Base-by-base conservation (phyloP, 2,113 vertebrate genomes). In the Calyptommatus sinebrachiatus region DNA sequence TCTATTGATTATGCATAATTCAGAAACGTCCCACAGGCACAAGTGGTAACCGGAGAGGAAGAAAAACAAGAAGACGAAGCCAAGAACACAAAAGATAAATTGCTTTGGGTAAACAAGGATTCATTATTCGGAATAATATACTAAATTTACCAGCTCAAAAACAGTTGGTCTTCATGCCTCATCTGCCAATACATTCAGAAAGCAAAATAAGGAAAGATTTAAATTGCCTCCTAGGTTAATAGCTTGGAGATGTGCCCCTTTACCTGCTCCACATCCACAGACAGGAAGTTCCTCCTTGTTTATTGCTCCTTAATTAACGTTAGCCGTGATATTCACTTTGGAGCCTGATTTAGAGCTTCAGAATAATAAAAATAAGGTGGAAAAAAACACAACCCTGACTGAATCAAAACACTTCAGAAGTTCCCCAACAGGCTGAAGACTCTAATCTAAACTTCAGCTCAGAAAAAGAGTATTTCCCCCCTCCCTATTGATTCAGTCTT, bases 1-100 rank as follows among this genome's bases (percentile, higher is more conserved):
- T 24, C 77, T 62, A 71, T 28, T 62, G 57, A 46, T 12, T 6
- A 62, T 48, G 29, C 53, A 61, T 79, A 71, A 71, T 79, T 62
- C 77, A 79, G 68, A 62, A 62, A 57, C 62, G 46, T 41, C 68
- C 68, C 62, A 26, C 57, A 71, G 77, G 68, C 18, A 46, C 57
- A 71, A 8, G n/a, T 7, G 41, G 66, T 70, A 61, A 78, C 31
- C 24, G 41, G 50, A 53, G 26, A 77, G 31, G 20, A 7, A 60
- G 21, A 14, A 20, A 31, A 57, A 7, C 35, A 61, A 57, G 22
- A 12, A 12, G 10, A 21, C 8, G 57, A 79, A 22, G 20, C 77
- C 61, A 48, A 72, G 63, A 71, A 9, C n/a, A 20, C 24, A 71
- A 57, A 57, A 41, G 45, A 79, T 70, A 61, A 79, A 79, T 48